Evolutionary conservation across 2,888 invertebrate species (phyloP).

Genomic region (Tridacna gigas): DNA sequence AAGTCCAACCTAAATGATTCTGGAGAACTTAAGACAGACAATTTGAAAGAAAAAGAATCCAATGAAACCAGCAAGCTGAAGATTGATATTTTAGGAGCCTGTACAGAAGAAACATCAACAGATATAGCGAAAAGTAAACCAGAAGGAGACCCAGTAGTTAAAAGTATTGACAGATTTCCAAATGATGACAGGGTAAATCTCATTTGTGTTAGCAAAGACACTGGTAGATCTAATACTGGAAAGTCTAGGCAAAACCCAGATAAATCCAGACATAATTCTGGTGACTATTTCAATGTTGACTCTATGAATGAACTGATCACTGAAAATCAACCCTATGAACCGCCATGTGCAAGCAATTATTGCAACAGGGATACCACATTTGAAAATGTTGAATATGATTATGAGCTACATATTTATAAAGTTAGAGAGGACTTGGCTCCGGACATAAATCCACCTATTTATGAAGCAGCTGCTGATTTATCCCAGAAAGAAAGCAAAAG

Average conservation of each 20-base stretch:
- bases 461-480: not conserved
- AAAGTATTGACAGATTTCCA: not conserved
- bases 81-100: slow-evolving; percentile 39
- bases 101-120: slow-evolving; percentile 50
- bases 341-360: not conserved
- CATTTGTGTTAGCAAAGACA: too few species aligned
- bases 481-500: not conserved
- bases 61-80: not conserved
- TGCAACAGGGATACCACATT: slow-evolving; percentile 29
- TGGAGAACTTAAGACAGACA: not conserved
- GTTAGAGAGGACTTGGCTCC: slow-evolving; percentile 19
- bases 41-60: not conserved
- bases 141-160: not conserved
- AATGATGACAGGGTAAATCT: not conserved
- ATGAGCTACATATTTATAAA: not conserved
- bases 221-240: too few species aligned
- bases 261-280: slow-evolving; percentile 18
- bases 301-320: slow-evolving; percentile 5
- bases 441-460: not conserved
- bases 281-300: slow-evolving; percentile 17
- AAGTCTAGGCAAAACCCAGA: not conserved
- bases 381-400: slow-evolving; percentile 53
- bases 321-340: slow-evolving; percentile 10
- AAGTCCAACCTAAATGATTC: not conserved
- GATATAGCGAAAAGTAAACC: slow-evolving; percentile 26